These are phyloP conservation scores for Drosophila sordidula DNA, from an alignment of 2,888 invertebrate genomes.

Conservation along the genomic window DNA sequence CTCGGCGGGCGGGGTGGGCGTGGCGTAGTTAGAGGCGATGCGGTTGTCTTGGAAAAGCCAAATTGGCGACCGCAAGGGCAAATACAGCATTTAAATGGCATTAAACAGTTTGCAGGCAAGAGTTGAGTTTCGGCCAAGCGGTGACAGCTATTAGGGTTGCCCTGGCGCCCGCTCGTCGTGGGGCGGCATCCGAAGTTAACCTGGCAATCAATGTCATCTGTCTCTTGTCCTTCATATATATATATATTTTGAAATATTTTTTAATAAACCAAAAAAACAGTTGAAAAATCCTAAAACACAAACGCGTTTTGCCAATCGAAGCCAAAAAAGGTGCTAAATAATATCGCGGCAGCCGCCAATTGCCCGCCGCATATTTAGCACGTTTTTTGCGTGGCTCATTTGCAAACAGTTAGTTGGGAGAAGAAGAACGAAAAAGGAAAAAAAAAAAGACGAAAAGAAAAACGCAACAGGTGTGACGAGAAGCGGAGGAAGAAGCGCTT, in stretches of 20 bases:
- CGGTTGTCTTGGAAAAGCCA: constrained; percentile 40
- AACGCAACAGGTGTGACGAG: constrained; percentile 35
- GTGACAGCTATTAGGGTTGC: not conserved
- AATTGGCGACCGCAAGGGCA: constrained; percentile 43
- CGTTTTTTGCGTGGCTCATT: constrained; percentile 59
- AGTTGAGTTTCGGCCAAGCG: not conserved
- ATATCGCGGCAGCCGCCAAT: constrained; percentile 16
- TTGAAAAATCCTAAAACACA: constrained; percentile 13
- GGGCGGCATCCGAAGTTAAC: not conserved
- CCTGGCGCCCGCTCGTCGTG: too few relatives aligned
- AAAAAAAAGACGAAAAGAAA: not conserved
- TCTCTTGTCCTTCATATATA: not conserved
- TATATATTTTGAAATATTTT: not conserved
- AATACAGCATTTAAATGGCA: constrained; percentile 46
- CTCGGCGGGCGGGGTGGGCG: not conserved
- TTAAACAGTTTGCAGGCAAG: constrained; percentile 42
- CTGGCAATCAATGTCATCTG: constrained; percentile 15
- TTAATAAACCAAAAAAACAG: not conserved
- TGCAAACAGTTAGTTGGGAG: constrained; percentile 8
- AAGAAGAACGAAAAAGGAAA: too few relatives aligned
- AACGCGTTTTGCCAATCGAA: constrained; percentile 32
- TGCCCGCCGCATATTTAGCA: constrained; percentile 65
- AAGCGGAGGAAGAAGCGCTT: not conserved
- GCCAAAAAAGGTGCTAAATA: constrained; percentile 70
- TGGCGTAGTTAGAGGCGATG: not conserved